Base-by-base conservation (phyloP, 2,113 vertebrate species). In the Panthera uncia region DNA sequence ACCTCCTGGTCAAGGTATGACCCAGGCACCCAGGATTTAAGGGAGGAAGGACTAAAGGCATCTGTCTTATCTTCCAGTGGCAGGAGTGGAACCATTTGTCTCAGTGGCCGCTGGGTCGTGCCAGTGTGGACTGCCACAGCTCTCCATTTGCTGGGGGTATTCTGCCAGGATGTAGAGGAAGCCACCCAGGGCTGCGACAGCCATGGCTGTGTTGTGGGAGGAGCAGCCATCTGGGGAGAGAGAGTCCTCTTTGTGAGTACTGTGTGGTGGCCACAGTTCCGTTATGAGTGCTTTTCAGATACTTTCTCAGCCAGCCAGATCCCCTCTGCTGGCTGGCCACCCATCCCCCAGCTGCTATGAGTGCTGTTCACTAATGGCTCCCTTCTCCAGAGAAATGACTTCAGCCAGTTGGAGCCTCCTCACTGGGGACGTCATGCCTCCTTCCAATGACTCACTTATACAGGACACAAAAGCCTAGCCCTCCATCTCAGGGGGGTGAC, bases 141-240 rank as follows among this genome's bases (percentile, higher is more conserved):
- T 52, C 66, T 85, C 38, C 7, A 1, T 27, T 13, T 23, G 89
- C 81, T 8, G 29, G n/a, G 94, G 88, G n/a, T 82, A 2, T 2
- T 74, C 88, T 0, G 78, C 95, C 92, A 98, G 93, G 84, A 57
- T 5, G 1, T 97, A 98, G 45, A 98, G 97, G 83, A 98, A 98
- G 90, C 98, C 98, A 0, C 97, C 98, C 85, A 98, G 93, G 27
- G 97, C 92, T 2, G 65, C 94, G 0, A 97, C 97, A 0, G 98
- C 97, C 0, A 65, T 90, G 93, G 96, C 97, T 8, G 97, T 98
- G 66, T 93, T 97, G 93, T 98, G 98, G 66, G 97, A 96, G 65
- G 97, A 98, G 23, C 98, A 98, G 65, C 98, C 98, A 6, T 98
- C 98, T 98, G 85, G 0, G 23, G 73, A 83, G 68, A 66, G 21